Base-by-base conservation (phyloP, 2,888 invertebrate species). In the Bruchidius siliquastri region DNA sequence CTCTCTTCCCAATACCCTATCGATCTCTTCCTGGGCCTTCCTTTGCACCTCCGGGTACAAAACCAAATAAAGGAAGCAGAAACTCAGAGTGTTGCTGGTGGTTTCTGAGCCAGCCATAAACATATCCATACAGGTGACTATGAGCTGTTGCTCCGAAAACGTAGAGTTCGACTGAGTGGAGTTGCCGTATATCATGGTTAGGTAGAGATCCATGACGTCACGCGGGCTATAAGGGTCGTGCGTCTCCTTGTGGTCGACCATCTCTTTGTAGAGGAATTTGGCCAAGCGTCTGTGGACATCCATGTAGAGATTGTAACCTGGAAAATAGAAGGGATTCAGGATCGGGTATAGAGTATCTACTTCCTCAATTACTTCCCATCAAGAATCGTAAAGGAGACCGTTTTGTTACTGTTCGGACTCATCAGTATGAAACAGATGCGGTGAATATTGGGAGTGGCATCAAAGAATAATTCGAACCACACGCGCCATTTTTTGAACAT, bases 71-170 rank as follows among this genome's bases (percentile, higher is more conserved):
- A 94, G 88, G 80, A 95, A 93, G 74, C 92, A 90, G 82, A 95
- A 95, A 26, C 92, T 91, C 81, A 95, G 87, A 66, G 92, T 91
- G 83, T 95, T 95, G 72, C 91, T 92, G 0, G 95, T 95, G 0
- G 96, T 96, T 86, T 96, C 96, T 0, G 95, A 93, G 0, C 95
- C 96, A 21, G 95, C 96, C 88, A 95, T 91, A 81, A 96, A 96
- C 89, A 96, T 90, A 80, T 96, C 96, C 89, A 95, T 88, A 80
- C 95, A 94, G 80, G 94, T 91, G 0, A 94, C 93, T 74, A 95
- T 84, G 72, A 96, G 85, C 80, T 95, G 95, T 13, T 90, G 90
- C 83, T 96, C 95, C 77, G 90, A 88, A 83, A 92, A 91, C 49
- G 71, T 76, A 8, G 73, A 67, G 13, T 71, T 2, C 49, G 3